Evolutionary conservation across 2,113 vertebrate species (phyloP), one percentile per base, ranked within the genome.

Genomic region (Rhodinocichla rosea): DNA sequence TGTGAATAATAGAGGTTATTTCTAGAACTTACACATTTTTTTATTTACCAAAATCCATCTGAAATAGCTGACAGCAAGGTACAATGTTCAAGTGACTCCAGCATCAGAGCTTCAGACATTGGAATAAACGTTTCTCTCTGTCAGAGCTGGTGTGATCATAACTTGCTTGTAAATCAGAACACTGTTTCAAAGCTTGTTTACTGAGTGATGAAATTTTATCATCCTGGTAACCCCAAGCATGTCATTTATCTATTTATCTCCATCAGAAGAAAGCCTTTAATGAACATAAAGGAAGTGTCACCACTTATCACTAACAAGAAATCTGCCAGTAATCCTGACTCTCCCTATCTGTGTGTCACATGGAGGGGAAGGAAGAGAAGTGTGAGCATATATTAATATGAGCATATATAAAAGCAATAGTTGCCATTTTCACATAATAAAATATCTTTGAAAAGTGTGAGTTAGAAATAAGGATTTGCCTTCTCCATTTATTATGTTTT

Each of bases 201-300:
- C 95, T 97, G 91, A 94, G 53, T 75, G 95, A 98, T 59, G 92
- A 97, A 98, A 98, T 96, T 93, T 94, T 83, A 94, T 97, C 98
- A 97, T 98, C 97, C 97, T 64, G 68, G 84, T 97, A 98, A 97
- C 94, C 82, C 40, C 79, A 97, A 97, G 94, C 82, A 88, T 63
- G 81, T 78, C 65, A 97, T 98, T 97, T 95, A 93, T 97, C 96
- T 97, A 94, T 98, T 97, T 95, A 95, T 98, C 97, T 97, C 92
- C 89, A 92, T 97, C 98, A 98, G 79, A 76, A 63, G 88, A 96
- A 97, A 98, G 83, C 65, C 77, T 42, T 95, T 96, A 77, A 42
- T 81, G 94, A 94, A 97, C 95, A 98, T 96, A 95, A 97, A 98
- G 93, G 87, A 96, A 96, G 95, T 94, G 96, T 95, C 97, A 98